Evolutionary conservation across 2,797 vertebrate genomes (phyloP).

Genomic region (Thalassophryne amazonica): DNA sequence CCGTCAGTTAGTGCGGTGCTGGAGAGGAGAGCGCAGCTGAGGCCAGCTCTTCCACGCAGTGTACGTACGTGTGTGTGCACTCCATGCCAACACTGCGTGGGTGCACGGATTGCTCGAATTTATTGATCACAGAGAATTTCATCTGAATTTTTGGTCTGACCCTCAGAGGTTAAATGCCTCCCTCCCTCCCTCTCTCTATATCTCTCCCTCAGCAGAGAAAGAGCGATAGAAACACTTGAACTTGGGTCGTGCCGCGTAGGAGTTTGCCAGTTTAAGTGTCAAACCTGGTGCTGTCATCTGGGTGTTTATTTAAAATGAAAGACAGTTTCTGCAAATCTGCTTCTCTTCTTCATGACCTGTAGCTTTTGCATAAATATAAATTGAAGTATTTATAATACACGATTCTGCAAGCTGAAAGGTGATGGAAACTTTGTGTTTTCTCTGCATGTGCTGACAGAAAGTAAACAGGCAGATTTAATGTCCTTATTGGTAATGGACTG

Average conservation of each 20-base stretch:
- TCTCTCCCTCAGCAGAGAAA: constrained; percentile 18
- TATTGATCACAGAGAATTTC: constrained; percentile 92
- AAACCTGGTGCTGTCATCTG: constrained; percentile 53
- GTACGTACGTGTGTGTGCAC: constrained; percentile 38
- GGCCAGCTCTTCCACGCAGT: constrained; percentile 72
- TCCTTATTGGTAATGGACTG: too few species aligned
- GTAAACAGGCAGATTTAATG: constrained; percentile 1
- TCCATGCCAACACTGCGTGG: constrained; percentile 83
- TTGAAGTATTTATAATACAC: constrained; percentile 43
- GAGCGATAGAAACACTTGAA: constrained; percentile 64
- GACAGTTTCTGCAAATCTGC: constrained; percentile 49
- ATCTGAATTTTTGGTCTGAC: constrained; percentile 89
- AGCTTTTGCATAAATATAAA: constrained; percentile 41
- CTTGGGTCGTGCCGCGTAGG: constrained; percentile 54
- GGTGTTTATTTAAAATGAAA: constrained; percentile 66
- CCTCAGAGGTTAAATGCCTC: constrained; percentile 85
- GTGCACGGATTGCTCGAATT: constrained; percentile 53
- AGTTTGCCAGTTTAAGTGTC: constrained; percentile 57
- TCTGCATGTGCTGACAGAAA: constrained; percentile 12
- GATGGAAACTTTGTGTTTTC: constrained; percentile 25
- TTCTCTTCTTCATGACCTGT: constrained; percentile 53
- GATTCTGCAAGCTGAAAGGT: constrained; percentile 33
- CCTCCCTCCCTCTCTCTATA: not conserved
- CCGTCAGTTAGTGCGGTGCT: constrained; percentile 72
- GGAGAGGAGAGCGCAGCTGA: constrained; percentile 83